Evolutionary conservation across 2,888 invertebrate species (phyloP).

Genomic region (Prostheceraeus crozeri): DNA sequence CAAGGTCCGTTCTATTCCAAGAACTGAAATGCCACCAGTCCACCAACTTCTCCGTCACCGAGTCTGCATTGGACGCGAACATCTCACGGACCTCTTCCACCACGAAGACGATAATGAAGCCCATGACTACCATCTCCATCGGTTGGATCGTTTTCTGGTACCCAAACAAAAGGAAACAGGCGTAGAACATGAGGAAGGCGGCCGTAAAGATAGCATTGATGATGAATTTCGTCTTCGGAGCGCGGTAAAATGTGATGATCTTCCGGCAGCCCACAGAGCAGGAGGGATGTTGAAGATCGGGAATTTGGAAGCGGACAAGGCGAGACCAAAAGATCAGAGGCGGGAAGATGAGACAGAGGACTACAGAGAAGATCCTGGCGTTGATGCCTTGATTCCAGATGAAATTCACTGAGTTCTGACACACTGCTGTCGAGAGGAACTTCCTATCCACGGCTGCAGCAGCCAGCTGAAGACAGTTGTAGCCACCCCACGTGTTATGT

Average conservation of each 20-base stretch:
- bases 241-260: conserved; percentile 50
- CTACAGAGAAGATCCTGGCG: conserved; percentile 4
- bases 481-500: conserved; percentile 51
- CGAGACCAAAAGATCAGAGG: too few species aligned
- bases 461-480: conserved; percentile 54
- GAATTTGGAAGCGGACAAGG: too few species aligned
- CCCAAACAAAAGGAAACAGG: conserved; percentile 56
- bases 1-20: conserved; percentile 47
- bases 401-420: conserved; percentile 51
- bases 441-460: conserved; percentile 46
- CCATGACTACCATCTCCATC: conserved; percentile 49
- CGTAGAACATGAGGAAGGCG: conserved; percentile 51
- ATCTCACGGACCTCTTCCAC: conserved; percentile 50
- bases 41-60: conserved; percentile 46
- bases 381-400: conserved; percentile 47
- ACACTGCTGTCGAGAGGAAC: conserved; percentile 49
- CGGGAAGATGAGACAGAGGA: conserved; percentile 37
- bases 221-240: conserved; percentile 54
- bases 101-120: conserved; percentile 53
- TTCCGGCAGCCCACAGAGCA: conserved; percentile 44
- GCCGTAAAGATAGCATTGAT: conserved; percentile 49
- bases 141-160: conserved; percentile 43
- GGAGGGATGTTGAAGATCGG: too few species aligned
- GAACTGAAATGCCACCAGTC: conserved; percentile 50
- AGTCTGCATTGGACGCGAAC: conserved; percentile 41